Evolutionary conservation across 2,113 vertebrate species (phyloP).

Genomic region (Lasiurus cinereus): DNA sequence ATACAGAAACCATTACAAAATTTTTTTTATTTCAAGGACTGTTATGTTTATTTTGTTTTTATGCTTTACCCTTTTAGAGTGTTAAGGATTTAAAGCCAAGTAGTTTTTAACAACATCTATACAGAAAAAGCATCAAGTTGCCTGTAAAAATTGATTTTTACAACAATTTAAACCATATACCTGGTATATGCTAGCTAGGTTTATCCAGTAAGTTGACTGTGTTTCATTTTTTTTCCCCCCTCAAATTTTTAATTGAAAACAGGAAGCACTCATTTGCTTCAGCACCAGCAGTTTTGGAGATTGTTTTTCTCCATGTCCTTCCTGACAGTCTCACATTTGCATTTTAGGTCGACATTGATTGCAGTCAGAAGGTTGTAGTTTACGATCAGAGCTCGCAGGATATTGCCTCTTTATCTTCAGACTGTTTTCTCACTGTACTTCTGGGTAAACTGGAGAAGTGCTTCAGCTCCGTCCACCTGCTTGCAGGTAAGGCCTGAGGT

Average conservation of each 20-base stretch:
- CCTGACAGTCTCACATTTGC: slow-evolving; percentile 41
- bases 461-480: slow-evolving; percentile 94
- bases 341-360: slow-evolving; percentile 92
- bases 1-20: background rate
- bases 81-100: slow-evolving; percentile 39
- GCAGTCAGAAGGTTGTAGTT: slow-evolving; percentile 93
- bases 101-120: background rate
- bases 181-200: background rate
- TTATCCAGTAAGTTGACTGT: background rate
- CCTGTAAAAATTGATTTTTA: slow-evolving; percentile 37
- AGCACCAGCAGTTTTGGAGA: background rate
- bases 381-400: slow-evolving; percentile 96
- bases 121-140: slow-evolving; percentile 30
- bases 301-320: background rate
- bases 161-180: background rate
- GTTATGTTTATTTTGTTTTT: slow-evolving; percentile 33
- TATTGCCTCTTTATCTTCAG: slow-evolving; percentile 88
- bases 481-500: slow-evolving; percentile 91
- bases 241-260: slow-evolving; percentile 11
- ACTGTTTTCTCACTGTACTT: slow-evolving; percentile 95
- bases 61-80: background rate
- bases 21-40: background rate
- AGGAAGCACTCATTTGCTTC: background rate
- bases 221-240: slow-evolving; percentile 12
- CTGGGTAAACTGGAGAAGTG: slow-evolving; percentile 95